Conservation (phyloP, 1,140 invertebrate species). For the Heterodera carotae region DNA sequence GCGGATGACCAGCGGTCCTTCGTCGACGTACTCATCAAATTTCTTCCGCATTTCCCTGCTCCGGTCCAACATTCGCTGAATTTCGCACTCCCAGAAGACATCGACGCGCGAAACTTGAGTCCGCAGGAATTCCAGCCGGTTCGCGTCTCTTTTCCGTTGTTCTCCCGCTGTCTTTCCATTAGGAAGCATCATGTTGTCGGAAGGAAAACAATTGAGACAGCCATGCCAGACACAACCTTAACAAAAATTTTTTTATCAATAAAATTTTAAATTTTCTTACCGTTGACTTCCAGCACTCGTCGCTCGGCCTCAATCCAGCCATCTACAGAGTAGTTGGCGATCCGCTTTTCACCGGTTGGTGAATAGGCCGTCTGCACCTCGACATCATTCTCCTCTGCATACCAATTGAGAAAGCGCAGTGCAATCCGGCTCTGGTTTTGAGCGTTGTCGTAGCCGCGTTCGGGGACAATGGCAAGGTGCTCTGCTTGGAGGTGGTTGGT, state of each 20-base stretch:
- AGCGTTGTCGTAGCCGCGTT: slow-evolving; percentile 7
- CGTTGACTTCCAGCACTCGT: slow-evolving; percentile 16
- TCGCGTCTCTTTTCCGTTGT: neutral
- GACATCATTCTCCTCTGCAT: neutral
- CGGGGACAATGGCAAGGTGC: slow-evolving; percentile 11
- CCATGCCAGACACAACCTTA: slow-evolving; percentile 20
- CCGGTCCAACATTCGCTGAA: neutral
- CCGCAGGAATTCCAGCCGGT: slow-evolving; percentile 4
- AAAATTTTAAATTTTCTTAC: neutral
- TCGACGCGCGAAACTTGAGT: neutral
- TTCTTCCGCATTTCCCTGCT: slow-evolving; percentile 6
- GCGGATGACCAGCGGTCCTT: slow-evolving; percentile 11
- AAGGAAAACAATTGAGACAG: neutral
- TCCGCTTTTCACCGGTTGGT: neutral
- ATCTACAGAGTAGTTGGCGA: slow-evolving; percentile 14
- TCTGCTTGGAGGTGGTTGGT: neutral
- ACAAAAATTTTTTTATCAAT: neutral
- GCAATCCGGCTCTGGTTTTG: slow-evolving; percentile 12
- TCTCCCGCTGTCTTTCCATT: slow-evolving; percentile 14
- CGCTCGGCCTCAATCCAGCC: slow-evolving; percentile 3
- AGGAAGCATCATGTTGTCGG: neutral
- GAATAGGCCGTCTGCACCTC: neutral
- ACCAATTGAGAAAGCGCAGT: slow-evolving; percentile 11
- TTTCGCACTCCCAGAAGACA: slow-evolving; percentile 25
- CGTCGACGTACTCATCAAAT: neutral